phyloP scores from a whole-genome alignment of 1,140 invertebrate genomes.

The Drosophila pectinifera region DNA sequence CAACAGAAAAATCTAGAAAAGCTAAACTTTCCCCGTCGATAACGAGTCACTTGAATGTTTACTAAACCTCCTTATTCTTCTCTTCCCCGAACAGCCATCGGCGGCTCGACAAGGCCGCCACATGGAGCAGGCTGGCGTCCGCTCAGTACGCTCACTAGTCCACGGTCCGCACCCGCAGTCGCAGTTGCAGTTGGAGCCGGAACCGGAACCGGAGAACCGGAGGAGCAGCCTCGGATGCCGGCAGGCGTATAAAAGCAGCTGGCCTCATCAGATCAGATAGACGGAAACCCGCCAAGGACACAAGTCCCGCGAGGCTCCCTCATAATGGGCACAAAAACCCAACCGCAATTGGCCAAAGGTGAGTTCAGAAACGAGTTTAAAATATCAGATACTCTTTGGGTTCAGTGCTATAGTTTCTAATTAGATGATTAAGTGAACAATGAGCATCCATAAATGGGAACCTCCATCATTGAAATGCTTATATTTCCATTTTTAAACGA shows the following conservation, averaged over 20 bases:
- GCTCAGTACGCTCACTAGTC: slow-evolving; percentile 41
- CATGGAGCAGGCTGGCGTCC: slow-evolving; percentile 68
- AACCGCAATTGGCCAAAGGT: slow-evolving; percentile 75
- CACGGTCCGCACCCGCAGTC: slow-evolving; percentile 24
- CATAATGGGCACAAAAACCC: slow-evolving; percentile 80
- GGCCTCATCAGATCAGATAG: slow-evolving; percentile 33
- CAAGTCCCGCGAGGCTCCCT: slow-evolving; percentile 35
- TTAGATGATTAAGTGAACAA: background rate
- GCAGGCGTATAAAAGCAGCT: slow-evolving; percentile 19
- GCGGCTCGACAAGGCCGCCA: slow-evolving; percentile 67
- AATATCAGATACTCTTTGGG: background rate
- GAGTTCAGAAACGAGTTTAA: slow-evolving; percentile 4
- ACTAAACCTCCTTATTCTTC: slow-evolving; percentile 19
- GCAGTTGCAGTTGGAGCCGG: slow-evolving; percentile 30
- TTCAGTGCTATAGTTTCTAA: background rate
- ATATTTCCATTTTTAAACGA: background rate
- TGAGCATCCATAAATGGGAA: too few species aligned
- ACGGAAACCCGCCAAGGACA: slow-evolving; percentile 30
- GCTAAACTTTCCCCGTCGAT: slow-evolving; percentile 38
- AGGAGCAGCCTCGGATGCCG: slow-evolving; percentile 36
- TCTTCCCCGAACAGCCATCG: slow-evolving; percentile 49
- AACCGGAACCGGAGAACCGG: slow-evolving; percentile 39
- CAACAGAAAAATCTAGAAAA: slow-evolving; percentile 49
- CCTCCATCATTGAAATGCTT: too few species aligned
- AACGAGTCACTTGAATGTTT: slow-evolving; percentile 60